These are phyloP conservation scores for Pantelozetes paolii DNA, from an alignment of 2,888 invertebrate species.

Conservation along the genomic window DNA sequence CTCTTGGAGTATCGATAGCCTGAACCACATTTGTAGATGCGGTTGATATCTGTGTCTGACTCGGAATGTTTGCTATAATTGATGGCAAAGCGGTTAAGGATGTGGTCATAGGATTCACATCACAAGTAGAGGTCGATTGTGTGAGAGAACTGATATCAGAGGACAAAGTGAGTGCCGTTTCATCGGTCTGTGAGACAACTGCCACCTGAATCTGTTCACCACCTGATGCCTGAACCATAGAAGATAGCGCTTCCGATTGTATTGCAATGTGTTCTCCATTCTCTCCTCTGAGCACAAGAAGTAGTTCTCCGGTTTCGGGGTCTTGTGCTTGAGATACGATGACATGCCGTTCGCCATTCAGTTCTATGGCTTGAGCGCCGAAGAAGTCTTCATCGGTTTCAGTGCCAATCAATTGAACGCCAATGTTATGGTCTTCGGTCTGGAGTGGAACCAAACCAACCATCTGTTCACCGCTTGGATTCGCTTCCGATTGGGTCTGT, in stretches of 20 bases:
- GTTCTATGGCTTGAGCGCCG: conserved; percentile 31
- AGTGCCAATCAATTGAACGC: not conserved
- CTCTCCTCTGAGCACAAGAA: conserved; percentile 42
- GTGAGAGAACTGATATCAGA: not conserved
- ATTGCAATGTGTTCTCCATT: conserved; percentile 41
- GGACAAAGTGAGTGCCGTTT: not conserved
- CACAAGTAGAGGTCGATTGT: not conserved
- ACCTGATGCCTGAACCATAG: conserved; percentile 36
- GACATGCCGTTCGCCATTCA: conserved; percentile 41
- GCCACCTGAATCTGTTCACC: conserved; percentile 33
- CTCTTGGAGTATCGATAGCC: conserved; percentile 37
- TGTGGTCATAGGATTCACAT: not conserved
- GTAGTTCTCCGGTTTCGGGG: conserved; percentile 40
- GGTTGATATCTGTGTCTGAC: conserved; percentile 19
- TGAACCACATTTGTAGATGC: conserved; percentile 37
- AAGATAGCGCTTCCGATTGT: conserved; percentile 33
- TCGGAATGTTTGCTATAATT: conserved; percentile 34
- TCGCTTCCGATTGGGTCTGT: conserved; percentile 4
- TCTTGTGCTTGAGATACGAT: conserved; percentile 41
- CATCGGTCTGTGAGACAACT: conserved; percentile 24
- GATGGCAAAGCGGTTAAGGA: conserved; percentile 1
- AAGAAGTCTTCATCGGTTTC: conserved; percentile 1
- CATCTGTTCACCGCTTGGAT: conserved; percentile 26
- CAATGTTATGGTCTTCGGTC: not conserved
- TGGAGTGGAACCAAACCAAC: conserved; percentile 24